phyloP scores from a whole-genome alignment of 2,113 vertebrate genomes.

The Pyrgilauda ruficollis region DNA sequence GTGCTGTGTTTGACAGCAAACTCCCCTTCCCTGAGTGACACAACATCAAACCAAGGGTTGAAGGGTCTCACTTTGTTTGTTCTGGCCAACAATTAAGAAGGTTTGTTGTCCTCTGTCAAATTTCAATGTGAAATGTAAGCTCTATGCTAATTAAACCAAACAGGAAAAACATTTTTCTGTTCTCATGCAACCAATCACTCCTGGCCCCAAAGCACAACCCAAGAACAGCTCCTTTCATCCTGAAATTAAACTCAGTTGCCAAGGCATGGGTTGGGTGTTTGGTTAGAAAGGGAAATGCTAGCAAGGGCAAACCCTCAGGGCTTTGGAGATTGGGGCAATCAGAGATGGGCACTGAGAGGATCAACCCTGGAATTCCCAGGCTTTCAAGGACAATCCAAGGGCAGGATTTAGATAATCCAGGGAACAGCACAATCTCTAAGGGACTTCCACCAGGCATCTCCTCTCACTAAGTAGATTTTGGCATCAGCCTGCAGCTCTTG shows the following conservation, averaged over 20 bases:
- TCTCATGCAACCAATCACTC: slow-evolving; percentile 16
- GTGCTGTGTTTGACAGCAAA: neutral
- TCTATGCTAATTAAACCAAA: slow-evolving; percentile 48
- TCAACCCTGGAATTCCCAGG: neutral
- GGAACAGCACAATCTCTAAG: neutral
- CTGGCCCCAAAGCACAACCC: neutral
- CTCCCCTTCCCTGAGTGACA: neutral
- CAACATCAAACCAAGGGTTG: neutral
- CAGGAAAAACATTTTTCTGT: slow-evolving; percentile 45
- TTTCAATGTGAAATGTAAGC: slow-evolving; percentile 9
- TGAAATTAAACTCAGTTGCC: neutral
- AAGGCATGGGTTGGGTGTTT: neutral
- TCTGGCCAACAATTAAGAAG: slow-evolving; percentile 22
- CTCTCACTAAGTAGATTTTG: neutral
- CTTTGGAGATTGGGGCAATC: neutral
- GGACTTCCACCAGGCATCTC: neutral
- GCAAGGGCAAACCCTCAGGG: neutral
- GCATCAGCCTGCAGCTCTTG: neutral
- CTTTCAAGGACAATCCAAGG: neutral
- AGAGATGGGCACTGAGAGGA: neutral
- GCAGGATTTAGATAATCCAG: neutral
- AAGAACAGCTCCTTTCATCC: neutral
- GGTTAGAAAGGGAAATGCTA: neutral
- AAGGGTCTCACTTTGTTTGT: slow-evolving; percentile 15
- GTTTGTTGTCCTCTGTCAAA: slow-evolving; percentile 41